These are phyloP conservation scores for Nylanderia fulva DNA, from an alignment of 1,140 invertebrate species.

Conservation along the genomic window DNA sequence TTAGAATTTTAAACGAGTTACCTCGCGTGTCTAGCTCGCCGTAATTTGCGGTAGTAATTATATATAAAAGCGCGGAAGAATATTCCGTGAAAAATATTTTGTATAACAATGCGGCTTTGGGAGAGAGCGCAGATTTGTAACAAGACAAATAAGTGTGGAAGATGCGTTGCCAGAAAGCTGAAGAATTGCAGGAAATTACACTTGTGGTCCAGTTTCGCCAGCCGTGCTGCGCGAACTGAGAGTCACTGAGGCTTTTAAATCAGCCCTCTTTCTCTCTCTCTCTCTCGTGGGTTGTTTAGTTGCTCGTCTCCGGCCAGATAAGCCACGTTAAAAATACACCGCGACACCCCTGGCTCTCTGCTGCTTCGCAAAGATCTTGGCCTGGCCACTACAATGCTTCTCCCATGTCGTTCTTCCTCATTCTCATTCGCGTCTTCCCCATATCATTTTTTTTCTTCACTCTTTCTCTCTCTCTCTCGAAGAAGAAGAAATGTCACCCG, in stretches of 20 bases:
- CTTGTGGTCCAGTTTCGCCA: not conserved
- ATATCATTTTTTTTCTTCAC: not conserved
- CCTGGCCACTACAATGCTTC: constrained; percentile 45
- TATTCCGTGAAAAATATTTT: not conserved
- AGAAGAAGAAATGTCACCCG: not conserved
- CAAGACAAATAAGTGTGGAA: not conserved
- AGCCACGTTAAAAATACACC: constrained; percentile 68
- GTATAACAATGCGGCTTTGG: not conserved
- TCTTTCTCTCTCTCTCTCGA: not conserved
- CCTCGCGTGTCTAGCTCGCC: not conserved
- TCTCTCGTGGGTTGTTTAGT: constrained; percentile 51
- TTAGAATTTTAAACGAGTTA: constrained; percentile 2
- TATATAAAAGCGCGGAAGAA: not conserved
- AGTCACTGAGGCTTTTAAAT: constrained; percentile 67
- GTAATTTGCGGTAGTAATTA: not conserved
- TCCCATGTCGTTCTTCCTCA: constrained; percentile 31
- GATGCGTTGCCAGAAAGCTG: not conserved
- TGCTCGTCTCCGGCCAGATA: constrained; percentile 62
- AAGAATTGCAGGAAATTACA: not conserved
- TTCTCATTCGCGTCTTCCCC: constrained; percentile 7
- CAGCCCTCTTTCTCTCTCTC: constrained; percentile 22
- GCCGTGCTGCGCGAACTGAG: constrained; percentile 45
- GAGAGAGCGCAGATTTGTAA: not conserved
- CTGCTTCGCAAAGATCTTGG: constrained; percentile 40
- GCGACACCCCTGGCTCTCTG: constrained; percentile 19